phyloP scores from a whole-genome alignment of 1,140 invertebrate species.

The Capitella teleta region DNA sequence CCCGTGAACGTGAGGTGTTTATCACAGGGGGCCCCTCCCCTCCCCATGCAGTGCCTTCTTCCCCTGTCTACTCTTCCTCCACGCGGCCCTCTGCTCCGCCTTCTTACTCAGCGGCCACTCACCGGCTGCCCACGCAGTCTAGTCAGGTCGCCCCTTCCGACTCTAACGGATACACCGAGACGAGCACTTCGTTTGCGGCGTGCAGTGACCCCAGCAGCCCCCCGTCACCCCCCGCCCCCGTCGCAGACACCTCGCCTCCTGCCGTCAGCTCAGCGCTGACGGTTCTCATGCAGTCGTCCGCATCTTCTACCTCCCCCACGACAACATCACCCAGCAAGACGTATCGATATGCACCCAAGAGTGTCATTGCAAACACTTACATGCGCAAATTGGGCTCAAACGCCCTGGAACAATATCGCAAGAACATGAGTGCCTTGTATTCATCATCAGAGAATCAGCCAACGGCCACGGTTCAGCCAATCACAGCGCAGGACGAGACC shows the following conservation, averaged over 20 bases:
- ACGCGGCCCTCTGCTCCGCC: too few species aligned
- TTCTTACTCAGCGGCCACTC: too few species aligned
- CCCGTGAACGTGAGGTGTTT: too few species aligned
- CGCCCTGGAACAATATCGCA: slow-evolving; percentile 11
- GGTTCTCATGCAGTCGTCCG: slow-evolving; percentile 1
- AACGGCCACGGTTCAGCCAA: not conserved
- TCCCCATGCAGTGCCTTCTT: too few species aligned
- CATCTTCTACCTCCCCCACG: not conserved
- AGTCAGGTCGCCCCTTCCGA: too few species aligned
- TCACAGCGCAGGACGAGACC: not conserved
- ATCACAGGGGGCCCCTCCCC: too few species aligned
- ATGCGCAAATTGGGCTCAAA: slow-evolving; percentile 19
- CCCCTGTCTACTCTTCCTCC: too few species aligned
- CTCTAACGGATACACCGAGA: too few species aligned
- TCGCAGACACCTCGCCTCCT: not conserved
- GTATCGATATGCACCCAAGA: slow-evolving; percentile 36
- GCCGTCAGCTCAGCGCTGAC: slow-evolving; percentile 10
- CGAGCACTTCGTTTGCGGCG: too few species aligned
- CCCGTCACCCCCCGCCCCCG: not conserved
- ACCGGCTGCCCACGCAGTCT: too few species aligned
- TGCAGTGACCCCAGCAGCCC: too few species aligned
- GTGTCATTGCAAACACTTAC: slow-evolving; percentile 40
- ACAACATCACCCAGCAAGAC: slow-evolving; percentile 1
- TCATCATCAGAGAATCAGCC: not conserved
- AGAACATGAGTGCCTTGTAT: slow-evolving; percentile 13